Evolutionary conservation across 2,797 vertebrate genomes (phyloP).

Genomic region (Diplodus puntazzo): DNA sequence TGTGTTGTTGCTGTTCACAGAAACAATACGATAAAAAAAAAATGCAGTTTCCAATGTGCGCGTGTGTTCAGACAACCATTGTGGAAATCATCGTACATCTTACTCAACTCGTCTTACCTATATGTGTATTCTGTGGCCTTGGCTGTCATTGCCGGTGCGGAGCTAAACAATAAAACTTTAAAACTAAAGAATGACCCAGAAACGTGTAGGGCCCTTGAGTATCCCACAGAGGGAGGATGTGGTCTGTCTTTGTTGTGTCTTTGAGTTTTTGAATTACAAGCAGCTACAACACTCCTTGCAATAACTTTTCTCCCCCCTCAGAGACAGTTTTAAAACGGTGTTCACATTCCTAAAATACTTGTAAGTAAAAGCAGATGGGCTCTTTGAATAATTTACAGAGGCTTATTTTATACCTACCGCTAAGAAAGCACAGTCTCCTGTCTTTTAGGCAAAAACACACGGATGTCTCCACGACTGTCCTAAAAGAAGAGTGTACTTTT

Average conservation of each 20-base stretch:
- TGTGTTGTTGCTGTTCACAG: too few relatives aligned
- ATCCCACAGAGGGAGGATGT: background rate
- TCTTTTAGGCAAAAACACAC: constrained; percentile 30
- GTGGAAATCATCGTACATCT: background rate
- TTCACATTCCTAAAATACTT: constrained; percentile 61
- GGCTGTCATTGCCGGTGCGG: background rate
- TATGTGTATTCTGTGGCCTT: background rate
- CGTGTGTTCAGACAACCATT: background rate
- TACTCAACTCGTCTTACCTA: background rate
- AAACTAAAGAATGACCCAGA: background rate
- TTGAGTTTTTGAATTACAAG: constrained; percentile 14
- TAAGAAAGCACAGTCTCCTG: constrained; percentile 29
- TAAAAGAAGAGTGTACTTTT: constrained; percentile 28
- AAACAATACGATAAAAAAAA: too few relatives aligned
- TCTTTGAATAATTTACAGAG: constrained; percentile 70
- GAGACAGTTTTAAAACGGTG: constrained; percentile 28
- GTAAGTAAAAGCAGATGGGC: constrained; percentile 57
- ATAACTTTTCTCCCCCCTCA: background rate
- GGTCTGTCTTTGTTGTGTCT: background rate
- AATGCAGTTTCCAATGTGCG: background rate
- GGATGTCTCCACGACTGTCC: background rate
- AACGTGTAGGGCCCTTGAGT: background rate
- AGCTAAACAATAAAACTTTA: background rate
- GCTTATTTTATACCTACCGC: constrained; percentile 52
- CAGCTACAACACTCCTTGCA: background rate